These are phyloP conservation scores for Pogonophryne albipinna DNA, from an alignment of 2,797 vertebrate species.

Conservation along the genomic window DNA sequence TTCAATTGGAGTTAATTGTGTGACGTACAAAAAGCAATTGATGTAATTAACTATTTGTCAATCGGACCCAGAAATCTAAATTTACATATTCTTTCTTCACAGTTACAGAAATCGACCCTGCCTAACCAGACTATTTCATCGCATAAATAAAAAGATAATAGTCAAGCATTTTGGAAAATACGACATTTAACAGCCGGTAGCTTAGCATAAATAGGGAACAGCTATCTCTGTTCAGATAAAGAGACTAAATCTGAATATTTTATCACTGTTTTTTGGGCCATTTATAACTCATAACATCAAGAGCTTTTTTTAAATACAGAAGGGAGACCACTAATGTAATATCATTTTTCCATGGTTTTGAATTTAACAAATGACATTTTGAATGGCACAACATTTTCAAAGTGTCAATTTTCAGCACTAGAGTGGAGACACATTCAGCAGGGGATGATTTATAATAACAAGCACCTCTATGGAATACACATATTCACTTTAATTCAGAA, in stretches of 20 bases:
- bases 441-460: not conserved
- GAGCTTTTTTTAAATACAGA: not conserved
- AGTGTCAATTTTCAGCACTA: not conserved
- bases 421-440: not conserved
- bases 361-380: no score
- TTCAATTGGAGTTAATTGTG: not conserved
- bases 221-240: not conserved
- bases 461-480: not conserved
- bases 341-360: not conserved
- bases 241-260: not conserved
- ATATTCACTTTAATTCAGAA: not conserved
- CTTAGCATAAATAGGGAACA: not conserved
- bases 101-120: not conserved
- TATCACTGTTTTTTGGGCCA: no score
- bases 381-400: no score
- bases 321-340: not conserved
- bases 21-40: not conserved
- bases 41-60: conserved; percentile 4
- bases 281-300: no score
- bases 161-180: not conserved
- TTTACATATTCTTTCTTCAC: not conserved
- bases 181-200: not conserved
- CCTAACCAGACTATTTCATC: no score
- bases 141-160: not conserved
- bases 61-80: not conserved